Evolutionary conservation across 2,888 invertebrate genomes (phyloP).

Genomic region (Elegia similella): DNA sequence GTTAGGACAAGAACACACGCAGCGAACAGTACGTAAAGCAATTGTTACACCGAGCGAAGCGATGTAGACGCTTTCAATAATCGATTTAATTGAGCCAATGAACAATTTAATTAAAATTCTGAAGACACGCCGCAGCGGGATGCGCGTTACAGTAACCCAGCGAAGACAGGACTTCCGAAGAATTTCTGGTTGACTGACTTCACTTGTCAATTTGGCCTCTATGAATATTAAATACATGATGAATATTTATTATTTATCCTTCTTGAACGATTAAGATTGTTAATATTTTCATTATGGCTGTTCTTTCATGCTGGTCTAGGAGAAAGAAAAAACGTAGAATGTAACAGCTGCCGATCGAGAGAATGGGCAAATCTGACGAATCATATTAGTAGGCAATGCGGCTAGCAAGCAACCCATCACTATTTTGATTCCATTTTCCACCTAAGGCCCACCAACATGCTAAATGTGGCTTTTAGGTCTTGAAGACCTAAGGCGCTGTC

Average conservation of each 20-base stretch:
- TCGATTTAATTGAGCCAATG: constrained; percentile 76
- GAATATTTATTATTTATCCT: constrained; percentile 1
- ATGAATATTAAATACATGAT: constrained; percentile 4
- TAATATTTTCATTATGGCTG: not conserved
- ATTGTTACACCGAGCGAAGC: constrained; percentile 8
- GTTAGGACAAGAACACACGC: not conserved
- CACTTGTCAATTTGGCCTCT: constrained; percentile 7
- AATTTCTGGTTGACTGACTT: constrained; percentile 20
- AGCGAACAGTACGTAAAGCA: not conserved
- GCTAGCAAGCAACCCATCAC: no score
- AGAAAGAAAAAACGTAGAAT: no score
- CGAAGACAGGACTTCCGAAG: constrained; percentile 26
- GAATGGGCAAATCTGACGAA: no score
- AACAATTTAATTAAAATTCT: constrained; percentile 78
- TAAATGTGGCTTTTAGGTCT: no score
- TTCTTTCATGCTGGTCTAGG: no score
- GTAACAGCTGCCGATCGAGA: no score
- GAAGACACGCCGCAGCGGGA: constrained; percentile 58
- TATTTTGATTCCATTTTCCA: no score
- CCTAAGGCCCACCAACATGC: no score
- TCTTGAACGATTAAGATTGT: not conserved
- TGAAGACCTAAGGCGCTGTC: no score
- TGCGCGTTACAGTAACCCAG: constrained; percentile 37
- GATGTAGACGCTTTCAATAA: constrained; percentile 50
- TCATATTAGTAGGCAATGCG: no score